Evolutionary conservation across 37 sponge, comb jelly and placozoan genomes (phyloP).

Genomic region (Hormiphora californensis): DNA sequence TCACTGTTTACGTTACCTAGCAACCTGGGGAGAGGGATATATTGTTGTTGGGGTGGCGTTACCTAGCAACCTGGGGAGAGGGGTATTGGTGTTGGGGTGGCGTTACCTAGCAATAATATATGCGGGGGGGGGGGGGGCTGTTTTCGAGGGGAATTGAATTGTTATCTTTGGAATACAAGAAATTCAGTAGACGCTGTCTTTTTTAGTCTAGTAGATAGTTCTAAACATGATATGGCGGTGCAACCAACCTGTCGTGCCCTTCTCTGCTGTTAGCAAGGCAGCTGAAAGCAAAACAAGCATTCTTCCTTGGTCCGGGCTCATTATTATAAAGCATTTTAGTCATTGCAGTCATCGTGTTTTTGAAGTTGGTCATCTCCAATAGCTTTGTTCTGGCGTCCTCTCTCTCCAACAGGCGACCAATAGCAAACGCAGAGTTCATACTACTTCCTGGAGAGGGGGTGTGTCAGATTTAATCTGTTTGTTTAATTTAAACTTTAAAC

Average conservation of each 20-base stretch:
- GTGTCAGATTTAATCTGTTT: not conserved
- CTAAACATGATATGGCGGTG: not conserved
- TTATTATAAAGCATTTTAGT: slow-evolving; percentile 40
- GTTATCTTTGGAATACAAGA: not conserved
- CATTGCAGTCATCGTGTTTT: slow-evolving; percentile 55
- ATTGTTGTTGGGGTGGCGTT: too few relatives aligned
- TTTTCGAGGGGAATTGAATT: not conserved
- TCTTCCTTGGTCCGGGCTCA: slow-evolving; percentile 46
- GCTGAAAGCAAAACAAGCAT: slow-evolving; percentile 56
- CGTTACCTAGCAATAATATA: not conserved
- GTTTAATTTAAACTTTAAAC: not conserved
- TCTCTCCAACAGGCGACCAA: slow-evolving; percentile 29
- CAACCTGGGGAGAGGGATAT: too few relatives aligned
- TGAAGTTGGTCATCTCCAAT: slow-evolving; percentile 19
- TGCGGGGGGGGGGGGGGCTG: not conserved
- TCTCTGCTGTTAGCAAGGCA: slow-evolving; percentile 53
- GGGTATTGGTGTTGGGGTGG: too few relatives aligned
- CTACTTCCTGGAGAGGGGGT: slow-evolving; percentile 28
- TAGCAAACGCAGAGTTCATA: slow-evolving; percentile 56
- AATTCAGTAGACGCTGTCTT: too few relatives aligned
- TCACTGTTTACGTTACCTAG: slow-evolving; percentile 48
- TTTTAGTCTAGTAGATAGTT: too few relatives aligned
- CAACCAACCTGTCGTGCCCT: slow-evolving; percentile 14
- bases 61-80: slow-evolving; percentile 23
- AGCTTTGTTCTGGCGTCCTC: slow-evolving; percentile 53